Conservation (phyloP, 2,888 invertebrate genomes). For the Atrina japonica region DNA sequence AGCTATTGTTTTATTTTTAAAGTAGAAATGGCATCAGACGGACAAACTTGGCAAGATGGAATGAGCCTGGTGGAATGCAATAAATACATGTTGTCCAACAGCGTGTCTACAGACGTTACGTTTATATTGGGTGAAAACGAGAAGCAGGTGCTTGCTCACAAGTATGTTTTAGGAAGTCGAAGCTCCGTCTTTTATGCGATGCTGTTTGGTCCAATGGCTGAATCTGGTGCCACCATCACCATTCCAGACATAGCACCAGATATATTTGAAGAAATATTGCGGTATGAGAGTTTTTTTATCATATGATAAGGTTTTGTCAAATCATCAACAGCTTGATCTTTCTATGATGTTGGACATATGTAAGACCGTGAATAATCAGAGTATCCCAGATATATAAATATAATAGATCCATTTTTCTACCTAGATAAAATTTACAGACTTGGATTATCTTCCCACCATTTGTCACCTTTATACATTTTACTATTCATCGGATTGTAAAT, state of each 20-base stretch:
- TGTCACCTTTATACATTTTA: no score
- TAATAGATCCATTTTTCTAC: no score
- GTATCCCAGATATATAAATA: no score
- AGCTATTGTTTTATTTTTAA: no score
- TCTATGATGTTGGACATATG: no score
- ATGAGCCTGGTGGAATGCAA: conserved; percentile 54
- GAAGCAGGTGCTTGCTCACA: conserved; percentile 55
- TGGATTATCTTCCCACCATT: no score
- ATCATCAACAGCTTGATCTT: no score
- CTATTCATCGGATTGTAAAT: no score
- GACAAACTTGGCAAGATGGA: conserved; percentile 57
- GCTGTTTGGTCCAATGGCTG: conserved; percentile 53
- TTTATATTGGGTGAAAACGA: conserved; percentile 51
- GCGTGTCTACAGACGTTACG: conserved; percentile 56
- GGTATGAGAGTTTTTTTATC: conserved; percentile 37
- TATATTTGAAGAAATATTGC: conserved; percentile 56
- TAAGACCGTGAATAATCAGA: no score
- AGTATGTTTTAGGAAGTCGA: conserved; percentile 57
- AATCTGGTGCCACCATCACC: conserved; percentile 32
- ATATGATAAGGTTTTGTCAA: no score
- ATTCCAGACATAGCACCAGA: conserved; percentile 63
- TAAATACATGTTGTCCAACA: conserved; percentile 55
- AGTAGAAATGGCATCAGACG: background rate
- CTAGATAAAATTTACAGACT: no score
- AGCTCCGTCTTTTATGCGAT: conserved; percentile 63